Evolutionary conservation across 2,888 invertebrate genomes (phyloP), one percentile per base, ranked within the genome.

Genomic region (Oasisia sp.): DNA sequence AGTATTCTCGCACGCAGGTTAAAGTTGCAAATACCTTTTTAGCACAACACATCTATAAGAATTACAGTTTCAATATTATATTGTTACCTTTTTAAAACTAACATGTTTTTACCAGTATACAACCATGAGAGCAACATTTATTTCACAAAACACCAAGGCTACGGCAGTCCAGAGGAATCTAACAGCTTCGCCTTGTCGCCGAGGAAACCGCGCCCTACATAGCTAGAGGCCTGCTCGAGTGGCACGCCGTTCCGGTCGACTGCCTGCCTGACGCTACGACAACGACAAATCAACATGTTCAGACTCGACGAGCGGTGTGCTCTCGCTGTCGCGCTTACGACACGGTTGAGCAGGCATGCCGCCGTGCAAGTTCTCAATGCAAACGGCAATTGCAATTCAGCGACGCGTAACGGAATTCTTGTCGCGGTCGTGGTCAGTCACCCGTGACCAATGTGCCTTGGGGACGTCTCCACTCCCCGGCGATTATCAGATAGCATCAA

Each of bases 131-230:
- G 27, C 27, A 74, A 74, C 14, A 0, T 5, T 27, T 74, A 19
- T 74, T 74, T 74, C 74, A 74, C 27, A 74, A 74, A 74, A 27
- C n/a, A 27, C 74, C 74, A 27, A 74, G 27, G n/a, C 74, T 74
- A 74, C 2, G 50, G 50, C 50, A 50, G 50, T 50, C 50, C 9
- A 50, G 14, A 50, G 27, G 19, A 27, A 19, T 74, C 74, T 74
- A 74, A n/a, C 14, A 74, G 74, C 74, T 19, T 27, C 74, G 74
- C 74, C 27, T 27, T 19, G 74, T n/a, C n/a, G 74, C 27, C n/a
- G 74, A 74, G 74, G 74, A 74, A 74, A 74, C 74, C 74, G 74
- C 74, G 74, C 74, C 74, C 74, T 74, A 74, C 74, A 74, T 74
- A 74, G 27, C 74, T n/a, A 5, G 7, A 74, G 74, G 74, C 74